These are phyloP conservation scores for Oligia latruncula DNA, from an alignment of 2,888 invertebrate species.

Conservation along the genomic window DNA sequence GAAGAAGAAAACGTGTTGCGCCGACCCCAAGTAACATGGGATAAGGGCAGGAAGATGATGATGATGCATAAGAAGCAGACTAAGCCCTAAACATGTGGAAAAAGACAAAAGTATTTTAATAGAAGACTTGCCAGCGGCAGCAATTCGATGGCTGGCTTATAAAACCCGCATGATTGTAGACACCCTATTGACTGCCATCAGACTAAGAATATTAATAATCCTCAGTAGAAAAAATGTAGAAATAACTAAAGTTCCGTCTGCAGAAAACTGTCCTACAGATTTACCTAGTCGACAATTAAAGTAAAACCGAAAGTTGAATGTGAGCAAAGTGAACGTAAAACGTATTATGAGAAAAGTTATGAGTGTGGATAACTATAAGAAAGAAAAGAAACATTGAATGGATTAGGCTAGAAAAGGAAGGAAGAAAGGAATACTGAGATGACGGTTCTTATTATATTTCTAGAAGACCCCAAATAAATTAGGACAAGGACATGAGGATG, in stretches of 20 bases:
- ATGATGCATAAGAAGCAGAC: neutral
- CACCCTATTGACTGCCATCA: neutral
- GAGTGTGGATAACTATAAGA: neutral
- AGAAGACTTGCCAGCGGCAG: conserved; percentile 7
- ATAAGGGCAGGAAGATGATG: too few species aligned
- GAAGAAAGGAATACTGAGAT: neutral
- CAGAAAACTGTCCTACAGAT: neutral
- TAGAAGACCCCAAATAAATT: too few species aligned
- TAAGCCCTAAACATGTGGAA: neutral
- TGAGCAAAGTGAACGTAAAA: neutral
- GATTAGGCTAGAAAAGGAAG: neutral
- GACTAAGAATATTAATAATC: neutral
- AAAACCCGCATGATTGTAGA: neutral
- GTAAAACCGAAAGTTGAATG: neutral
- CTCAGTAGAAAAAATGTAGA: neutral
- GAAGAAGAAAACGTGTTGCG: too few species aligned
- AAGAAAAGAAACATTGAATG: conserved; percentile 23
- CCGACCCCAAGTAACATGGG: too few species aligned
- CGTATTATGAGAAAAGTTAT: conserved; percentile 13
- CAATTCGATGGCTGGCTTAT: neutral
- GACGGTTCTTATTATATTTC: neutral
- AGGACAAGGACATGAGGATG: neutral
- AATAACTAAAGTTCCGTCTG: neutral
- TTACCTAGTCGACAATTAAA: neutral
- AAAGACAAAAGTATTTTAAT: conserved; percentile 11